These are phyloP conservation scores for Drosophila carrolli DNA, from an alignment of 1,140 invertebrate genomes.

Conservation along the genomic window DNA sequence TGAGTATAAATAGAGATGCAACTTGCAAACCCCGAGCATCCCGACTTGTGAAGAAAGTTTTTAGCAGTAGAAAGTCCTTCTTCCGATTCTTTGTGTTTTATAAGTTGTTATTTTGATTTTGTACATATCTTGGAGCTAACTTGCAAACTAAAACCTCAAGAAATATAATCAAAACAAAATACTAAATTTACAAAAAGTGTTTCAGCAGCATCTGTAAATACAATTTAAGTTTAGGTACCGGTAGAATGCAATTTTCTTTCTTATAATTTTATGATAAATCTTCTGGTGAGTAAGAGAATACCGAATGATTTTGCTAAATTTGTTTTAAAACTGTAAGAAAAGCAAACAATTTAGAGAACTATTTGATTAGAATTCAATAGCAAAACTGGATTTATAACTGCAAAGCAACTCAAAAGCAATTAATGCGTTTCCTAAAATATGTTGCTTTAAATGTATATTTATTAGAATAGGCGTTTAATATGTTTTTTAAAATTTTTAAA, in stretches of 20 bases:
- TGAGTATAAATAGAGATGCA: constrained; percentile 6
- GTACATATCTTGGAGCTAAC: constrained; percentile 1
- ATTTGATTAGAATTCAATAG: no score
- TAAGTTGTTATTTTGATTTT: constrained; percentile 2
- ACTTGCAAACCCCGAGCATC: constrained; percentile 40
- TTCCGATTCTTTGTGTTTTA: constrained; percentile 9
- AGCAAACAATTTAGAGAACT: no score
- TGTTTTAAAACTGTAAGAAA: neutral
- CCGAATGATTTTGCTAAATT: neutral
- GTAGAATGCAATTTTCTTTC: no score
- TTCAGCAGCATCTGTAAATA: neutral
- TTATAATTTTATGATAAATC: no score
- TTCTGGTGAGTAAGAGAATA: neutral
- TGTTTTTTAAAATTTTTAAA: no score
- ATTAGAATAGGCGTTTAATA: no score
- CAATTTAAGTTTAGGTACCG: neutral
- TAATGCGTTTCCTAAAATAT: no score
- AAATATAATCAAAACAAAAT: constrained; percentile 1
- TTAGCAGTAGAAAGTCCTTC: constrained; percentile 2
- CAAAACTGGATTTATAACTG: no score
- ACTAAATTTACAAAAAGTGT: constrained; percentile 1
- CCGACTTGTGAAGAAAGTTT: constrained; percentile 19
- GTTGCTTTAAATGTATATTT: no score
- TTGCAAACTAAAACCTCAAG: neutral
- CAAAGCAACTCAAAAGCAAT: no score